Evolutionary conservation across 1,140 invertebrate genomes (phyloP), one percentile per base, ranked within the genome.

Genomic region (Drosophila auraria): DNA sequence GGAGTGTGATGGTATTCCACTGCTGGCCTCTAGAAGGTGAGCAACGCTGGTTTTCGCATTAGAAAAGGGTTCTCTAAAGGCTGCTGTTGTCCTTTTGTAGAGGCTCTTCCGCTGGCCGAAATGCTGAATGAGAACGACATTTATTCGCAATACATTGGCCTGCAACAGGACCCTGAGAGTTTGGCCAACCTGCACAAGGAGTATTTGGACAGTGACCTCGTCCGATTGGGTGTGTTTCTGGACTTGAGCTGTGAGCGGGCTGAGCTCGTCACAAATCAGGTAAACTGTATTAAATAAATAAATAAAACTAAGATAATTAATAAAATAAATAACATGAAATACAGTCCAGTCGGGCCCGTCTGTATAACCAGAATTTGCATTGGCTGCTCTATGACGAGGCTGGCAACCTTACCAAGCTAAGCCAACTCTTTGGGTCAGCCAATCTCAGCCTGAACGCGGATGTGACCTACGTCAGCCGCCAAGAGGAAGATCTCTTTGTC

Each of bases 361-460:
- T 87, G 0, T 92, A 74, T 30, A 87, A 76, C 7, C 56, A 87
- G 7, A 70, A 75, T 17, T 79, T 65, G 38, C 78, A 90, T 30
- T 92, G 91, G 91, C 49, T 92, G 9, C 70, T 92, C 8, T 92
- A 84, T 36, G 91, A 92, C 33, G 51, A 76, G 6, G 0, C 11
- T 5, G 72, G 73, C 1, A 80, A 92, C 49, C 30, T 87, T 9
- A 59, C 20, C 17, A 61, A 65, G 5, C 45, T 92, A 44, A 51
- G 15, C 0, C 9, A 68, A 11, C 56, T 79, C 0, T 87, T 91
- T 56, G 27, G 7, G 2, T n/a, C 30, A 7, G 79, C 79, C 6
- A 92, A 92, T 74, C 72, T 92, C 0, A 90, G 87, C 8, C 40
- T 92, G 12, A 78, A 92, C 75, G 79, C 87, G 3, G 87, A 92